phyloP scores from a whole-genome alignment of 2,113 vertebrate genomes.

The Chlorodrepanis virens region DNA sequence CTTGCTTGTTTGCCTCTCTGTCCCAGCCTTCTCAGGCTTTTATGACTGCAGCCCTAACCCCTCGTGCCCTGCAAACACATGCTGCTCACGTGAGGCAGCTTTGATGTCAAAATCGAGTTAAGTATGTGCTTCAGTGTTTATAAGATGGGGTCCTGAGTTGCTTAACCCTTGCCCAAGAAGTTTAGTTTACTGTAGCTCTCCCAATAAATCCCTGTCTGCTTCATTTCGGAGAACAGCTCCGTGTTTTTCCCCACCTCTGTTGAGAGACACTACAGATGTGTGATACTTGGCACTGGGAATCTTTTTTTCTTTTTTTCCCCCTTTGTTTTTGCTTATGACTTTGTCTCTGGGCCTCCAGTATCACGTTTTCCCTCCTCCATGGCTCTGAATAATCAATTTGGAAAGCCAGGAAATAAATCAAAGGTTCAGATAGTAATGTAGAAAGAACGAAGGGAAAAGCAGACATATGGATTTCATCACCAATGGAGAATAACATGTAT shows the following conservation, averaged over 20 bases:
- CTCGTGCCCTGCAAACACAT: constrained; percentile 30
- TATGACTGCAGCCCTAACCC: background rate
- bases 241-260: background rate
- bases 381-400: constrained; percentile 51
- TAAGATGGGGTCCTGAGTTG: constrained; percentile 12
- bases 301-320: too few relatives aligned
- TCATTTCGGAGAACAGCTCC: background rate
- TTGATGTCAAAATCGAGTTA: constrained; percentile 33
- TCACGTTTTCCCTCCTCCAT: constrained; percentile 55
- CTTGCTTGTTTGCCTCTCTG: constrained; percentile 23
- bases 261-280: constrained; percentile 18
- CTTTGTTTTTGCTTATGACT: constrained; percentile 27
- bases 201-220: constrained; percentile 29
- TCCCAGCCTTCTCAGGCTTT: background rate
- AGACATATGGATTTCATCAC: constrained; percentile 75
- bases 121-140: constrained; percentile 36
- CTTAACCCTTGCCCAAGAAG: constrained; percentile 47
- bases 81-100: constrained; percentile 18
- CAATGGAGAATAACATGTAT: constrained; percentile 26
- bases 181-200: background rate
- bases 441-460: constrained; percentile 38
- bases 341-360: constrained; percentile 42
- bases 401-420: constrained; percentile 63
- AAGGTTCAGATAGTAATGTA: constrained; percentile 15
- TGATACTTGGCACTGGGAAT: background rate